phyloP scores from a whole-genome alignment of 2,113 vertebrate genomes.

The Cyanoliseus patagonus region DNA sequence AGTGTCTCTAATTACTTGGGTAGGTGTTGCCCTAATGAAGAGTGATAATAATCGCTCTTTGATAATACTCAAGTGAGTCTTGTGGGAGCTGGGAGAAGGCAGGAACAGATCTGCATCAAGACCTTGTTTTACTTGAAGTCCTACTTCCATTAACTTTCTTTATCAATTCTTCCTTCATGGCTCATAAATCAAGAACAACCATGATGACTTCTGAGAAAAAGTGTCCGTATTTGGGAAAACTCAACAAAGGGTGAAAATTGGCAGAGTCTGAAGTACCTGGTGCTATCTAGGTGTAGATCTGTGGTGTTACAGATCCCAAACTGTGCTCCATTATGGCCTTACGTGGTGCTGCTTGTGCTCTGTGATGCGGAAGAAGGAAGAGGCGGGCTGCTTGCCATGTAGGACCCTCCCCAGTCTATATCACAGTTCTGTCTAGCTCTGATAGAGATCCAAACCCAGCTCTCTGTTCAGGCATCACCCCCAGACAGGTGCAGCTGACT shows the following conservation, averaged over 20 bases:
- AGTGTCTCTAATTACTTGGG: not conserved
- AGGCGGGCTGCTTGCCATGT: not conserved
- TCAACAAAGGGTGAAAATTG: not conserved
- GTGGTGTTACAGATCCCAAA: not conserved
- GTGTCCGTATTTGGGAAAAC: not conserved
- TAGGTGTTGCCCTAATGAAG: not conserved
- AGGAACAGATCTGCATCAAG: not conserved
- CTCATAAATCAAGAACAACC: not conserved
- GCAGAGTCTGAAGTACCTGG: not conserved
- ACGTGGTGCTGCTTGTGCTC: not conserved
- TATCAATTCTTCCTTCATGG: not conserved
- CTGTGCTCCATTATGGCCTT: not conserved
- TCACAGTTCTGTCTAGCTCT: not conserved
- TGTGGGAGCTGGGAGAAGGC: rapidly evolving
- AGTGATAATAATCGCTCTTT: not conserved
- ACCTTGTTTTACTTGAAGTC: not conserved
- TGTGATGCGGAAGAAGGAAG: not conserved
- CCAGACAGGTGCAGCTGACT: not conserved
- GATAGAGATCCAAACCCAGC: not conserved
- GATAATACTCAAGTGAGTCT: not conserved
- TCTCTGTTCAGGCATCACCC: not conserved
- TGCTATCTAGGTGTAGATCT: not conserved
- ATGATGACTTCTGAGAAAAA: not conserved
- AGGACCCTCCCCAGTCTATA: not conserved
- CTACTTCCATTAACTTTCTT: not conserved